phyloP scores from a whole-genome alignment of 2,888 invertebrate genomes.

The Sinotaia quadrata region DNA sequence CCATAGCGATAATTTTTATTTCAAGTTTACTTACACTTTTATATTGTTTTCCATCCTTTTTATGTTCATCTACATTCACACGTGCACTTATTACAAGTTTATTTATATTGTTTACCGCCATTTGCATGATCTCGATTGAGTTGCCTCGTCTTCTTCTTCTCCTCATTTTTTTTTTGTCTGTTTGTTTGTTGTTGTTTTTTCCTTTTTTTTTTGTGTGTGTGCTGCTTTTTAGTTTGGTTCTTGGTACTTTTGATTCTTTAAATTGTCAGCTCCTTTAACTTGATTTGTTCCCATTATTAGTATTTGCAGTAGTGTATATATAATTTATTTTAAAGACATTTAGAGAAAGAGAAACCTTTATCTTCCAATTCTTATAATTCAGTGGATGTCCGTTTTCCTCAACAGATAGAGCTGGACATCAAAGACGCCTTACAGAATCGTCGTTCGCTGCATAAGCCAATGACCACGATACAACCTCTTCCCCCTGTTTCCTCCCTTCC shows the following conservation, averaged over 20 bases:
- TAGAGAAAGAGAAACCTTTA: not conserved
- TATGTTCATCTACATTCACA: too few species aligned
- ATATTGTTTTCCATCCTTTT: too few species aligned
- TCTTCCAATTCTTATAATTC: not conserved
- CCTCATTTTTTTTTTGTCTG: too few species aligned
- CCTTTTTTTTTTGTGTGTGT: not conserved
- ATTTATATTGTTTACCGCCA: too few species aligned
- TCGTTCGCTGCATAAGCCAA: constrained; percentile 50
- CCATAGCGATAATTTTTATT: too few species aligned
- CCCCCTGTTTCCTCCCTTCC: constrained; percentile 50
- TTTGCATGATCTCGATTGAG: too few species aligned
- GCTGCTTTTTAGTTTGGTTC: not conserved
- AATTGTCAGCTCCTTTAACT: not conserved
- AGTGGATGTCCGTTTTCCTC: constrained; percentile 17
- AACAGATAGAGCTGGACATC: constrained; percentile 57
- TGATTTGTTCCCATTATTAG: not conserved
- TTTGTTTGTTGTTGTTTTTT: too few species aligned
- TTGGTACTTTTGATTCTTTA: too few species aligned
- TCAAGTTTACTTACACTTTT: too few species aligned
- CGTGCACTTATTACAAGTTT: too few species aligned
- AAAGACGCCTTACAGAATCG: constrained; percentile 56
- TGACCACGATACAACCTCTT: constrained; percentile 54
- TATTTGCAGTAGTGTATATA: too few species aligned
- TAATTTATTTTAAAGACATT: not conserved
- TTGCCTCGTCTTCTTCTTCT: too few species aligned